Evolutionary conservation across 1,140 invertebrate species (phyloP).

Genomic region (Zelostemma sp.): DNA sequence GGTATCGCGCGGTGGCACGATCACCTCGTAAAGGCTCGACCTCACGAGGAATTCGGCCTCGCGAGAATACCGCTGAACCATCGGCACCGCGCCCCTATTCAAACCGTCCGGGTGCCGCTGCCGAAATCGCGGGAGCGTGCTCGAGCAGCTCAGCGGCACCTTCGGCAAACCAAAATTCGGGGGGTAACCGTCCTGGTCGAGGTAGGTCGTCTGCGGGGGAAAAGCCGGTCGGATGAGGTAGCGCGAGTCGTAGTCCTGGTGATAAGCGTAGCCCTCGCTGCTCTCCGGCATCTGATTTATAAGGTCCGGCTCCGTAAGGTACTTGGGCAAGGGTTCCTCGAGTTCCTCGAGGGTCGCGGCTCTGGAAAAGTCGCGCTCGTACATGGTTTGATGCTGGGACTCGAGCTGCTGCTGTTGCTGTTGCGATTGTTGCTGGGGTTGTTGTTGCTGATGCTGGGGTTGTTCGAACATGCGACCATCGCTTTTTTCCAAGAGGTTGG

Average conservation of each 20-base stretch:
- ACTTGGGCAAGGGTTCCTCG: constrained; percentile 53
- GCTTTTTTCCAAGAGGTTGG: constrained; percentile 35
- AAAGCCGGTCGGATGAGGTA: constrained; percentile 51
- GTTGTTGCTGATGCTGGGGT: constrained; percentile 27
- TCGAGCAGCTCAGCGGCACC: constrained; percentile 70
- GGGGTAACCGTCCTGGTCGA: constrained; percentile 83
- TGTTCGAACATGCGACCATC: constrained; percentile 43
- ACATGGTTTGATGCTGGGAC: constrained; percentile 42
- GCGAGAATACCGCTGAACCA: constrained; percentile 74
- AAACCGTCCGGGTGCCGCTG: constrained; percentile 45
- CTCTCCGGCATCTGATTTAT: constrained; percentile 63
- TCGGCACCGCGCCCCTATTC: constrained; percentile 72
- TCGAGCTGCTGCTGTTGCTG: constrained; percentile 17
- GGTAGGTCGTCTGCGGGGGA: constrained; percentile 55
- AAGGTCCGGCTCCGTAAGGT: constrained; percentile 63
- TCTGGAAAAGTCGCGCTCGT: constrained; percentile 50
- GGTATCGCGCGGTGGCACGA: constrained; percentile 69
- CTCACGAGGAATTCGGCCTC: constrained; percentile 78
- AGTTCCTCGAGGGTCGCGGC: constrained; percentile 50
- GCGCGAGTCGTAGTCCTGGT: constrained; percentile 43
- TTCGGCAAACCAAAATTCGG: constrained; percentile 84
- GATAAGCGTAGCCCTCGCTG: constrained; percentile 42
- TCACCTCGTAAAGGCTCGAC: constrained; percentile 65
- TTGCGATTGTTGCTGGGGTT: too few species aligned
- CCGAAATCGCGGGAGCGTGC: constrained; percentile 69